Evolutionary conservation across 2,888 invertebrate genomes (phyloP).

Genomic region (Heterodera filipjevi): DNA sequence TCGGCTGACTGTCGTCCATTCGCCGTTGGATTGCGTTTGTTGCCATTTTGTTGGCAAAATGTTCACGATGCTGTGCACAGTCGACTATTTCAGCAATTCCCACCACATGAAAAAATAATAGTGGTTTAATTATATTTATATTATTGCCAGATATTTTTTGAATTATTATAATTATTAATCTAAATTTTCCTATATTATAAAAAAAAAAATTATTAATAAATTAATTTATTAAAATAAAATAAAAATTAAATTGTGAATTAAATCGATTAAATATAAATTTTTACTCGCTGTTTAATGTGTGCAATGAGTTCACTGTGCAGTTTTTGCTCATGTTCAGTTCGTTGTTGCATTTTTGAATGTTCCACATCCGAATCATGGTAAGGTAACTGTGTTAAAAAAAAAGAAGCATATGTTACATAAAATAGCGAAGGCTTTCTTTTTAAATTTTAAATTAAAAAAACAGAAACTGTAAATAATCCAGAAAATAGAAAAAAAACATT

Average conservation of each 20-base stretch:
- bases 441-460: too few species aligned
- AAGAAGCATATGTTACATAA: not conserved
- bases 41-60: not conserved
- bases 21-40: not conserved
- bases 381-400: conserved; percentile 46
- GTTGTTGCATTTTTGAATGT: conserved; percentile 48
- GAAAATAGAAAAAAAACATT: too few species aligned
- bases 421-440: conserved; percentile 45
- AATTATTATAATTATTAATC: too few species aligned
- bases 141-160: too few species aligned
- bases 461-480: too few species aligned
- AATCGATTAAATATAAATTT: not conserved
- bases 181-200: not conserved
- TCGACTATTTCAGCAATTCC: conserved; percentile 57
- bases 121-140: too few species aligned
- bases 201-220: not conserved
- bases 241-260: not conserved
- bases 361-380: conserved; percentile 58
- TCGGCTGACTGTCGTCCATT: conserved; percentile 31
- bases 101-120: conserved; percentile 50
- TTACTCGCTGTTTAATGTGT: conserved; percentile 46
- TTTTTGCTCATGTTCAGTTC: conserved; percentile 50
- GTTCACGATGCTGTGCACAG: conserved; percentile 5
- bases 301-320: conserved; percentile 55
- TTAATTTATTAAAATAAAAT: not conserved